Evolutionary conservation across 2,888 invertebrate species (phyloP).

Genomic region (Spicauda simplicius): DNA sequence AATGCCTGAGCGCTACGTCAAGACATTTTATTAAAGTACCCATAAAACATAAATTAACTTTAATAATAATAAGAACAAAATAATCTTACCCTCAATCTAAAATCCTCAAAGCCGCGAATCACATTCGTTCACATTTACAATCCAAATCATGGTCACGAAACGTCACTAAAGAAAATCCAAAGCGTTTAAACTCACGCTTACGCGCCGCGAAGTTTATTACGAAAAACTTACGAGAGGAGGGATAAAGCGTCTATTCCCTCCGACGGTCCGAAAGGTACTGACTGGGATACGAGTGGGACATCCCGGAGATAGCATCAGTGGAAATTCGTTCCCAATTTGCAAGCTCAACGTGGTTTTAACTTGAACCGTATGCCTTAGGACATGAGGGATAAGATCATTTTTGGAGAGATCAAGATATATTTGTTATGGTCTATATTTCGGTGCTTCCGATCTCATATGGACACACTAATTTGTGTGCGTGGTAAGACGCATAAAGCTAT

Average conservation of each 20-base stretch:
- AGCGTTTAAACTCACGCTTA: constrained; percentile 6
- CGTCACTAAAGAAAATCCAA: neutral
- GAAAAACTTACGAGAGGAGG: constrained; percentile 39
- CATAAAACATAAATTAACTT: too few species aligned
- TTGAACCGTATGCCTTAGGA: constrained; percentile 11
- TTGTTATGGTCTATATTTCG: constrained; percentile 42
- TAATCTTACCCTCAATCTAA: constrained; percentile 14
- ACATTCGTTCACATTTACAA: constrained; percentile 17
- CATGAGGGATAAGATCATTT: constrained; percentile 1
- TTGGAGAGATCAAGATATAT: constrained; percentile 8
- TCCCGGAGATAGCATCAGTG: constrained; percentile 29
- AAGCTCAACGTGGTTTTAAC: constrained; percentile 19
- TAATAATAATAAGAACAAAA: neutral
- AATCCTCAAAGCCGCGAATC: constrained; percentile 17
- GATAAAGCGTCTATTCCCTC: constrained; percentile 40
- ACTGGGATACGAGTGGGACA: constrained; percentile 32
- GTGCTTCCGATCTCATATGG: constrained; percentile 46
- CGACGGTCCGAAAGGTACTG: constrained; percentile 38
- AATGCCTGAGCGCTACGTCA: too few species aligned
- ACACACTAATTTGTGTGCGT: constrained; percentile 47
- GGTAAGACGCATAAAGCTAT: constrained; percentile 11
- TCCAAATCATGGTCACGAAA: constrained; percentile 23
- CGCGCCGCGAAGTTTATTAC: constrained; percentile 25
- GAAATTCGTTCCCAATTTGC: constrained; percentile 35
- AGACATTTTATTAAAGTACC: too few species aligned